Evolutionary conservation across 2,888 invertebrate species (phyloP), one percentile per base, ranked within the genome.

Genomic region (Ctena decussata): DNA sequence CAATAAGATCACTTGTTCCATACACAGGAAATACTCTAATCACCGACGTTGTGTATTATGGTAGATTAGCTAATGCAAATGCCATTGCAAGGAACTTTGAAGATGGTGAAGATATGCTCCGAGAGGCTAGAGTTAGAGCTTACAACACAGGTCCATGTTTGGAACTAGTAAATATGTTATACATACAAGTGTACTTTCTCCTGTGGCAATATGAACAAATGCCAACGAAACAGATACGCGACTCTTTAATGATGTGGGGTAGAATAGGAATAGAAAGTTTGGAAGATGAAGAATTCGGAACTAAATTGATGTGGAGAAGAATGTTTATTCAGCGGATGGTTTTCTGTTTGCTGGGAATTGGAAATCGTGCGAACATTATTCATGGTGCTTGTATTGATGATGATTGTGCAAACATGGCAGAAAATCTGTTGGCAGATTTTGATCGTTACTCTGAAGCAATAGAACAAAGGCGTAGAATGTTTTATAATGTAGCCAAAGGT

Each of bases 251-350:
- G 35, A 73, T 81, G 41, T 80, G 74, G 73, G 89, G 85, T 11
- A 60, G 70, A n/a, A 84, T 80, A 71, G 89, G 89, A 3, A 57
- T 89, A 2, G 77, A 78, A 37, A 76, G 83, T 46, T 37, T 89
- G 18, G 74, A 77, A 21, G 75, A 79, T 0, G 85, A 85, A 24
- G 69, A 69, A 11, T 81, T 85, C 30, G 79, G 72, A 12, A 85
- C 80, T 3, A 65, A 79, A 44, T 24, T 53, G 15, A 46, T 84
- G 18, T 89, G 86, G 86, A 80, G 69, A 24, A 77, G 89, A 15
- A 86, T 89, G 89, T 89, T 89, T 44, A 69, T 89, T 1, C 46
- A 87, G 6, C 57, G 87, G 46, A 89, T 89, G 89, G 81, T 82
- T 18, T 89, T 89, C 74, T 81, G 83, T 49, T 69, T 89, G 39